phyloP scores from a whole-genome alignment of 2,888 invertebrate genomes.

The Philhelius pedissequus region DNA sequence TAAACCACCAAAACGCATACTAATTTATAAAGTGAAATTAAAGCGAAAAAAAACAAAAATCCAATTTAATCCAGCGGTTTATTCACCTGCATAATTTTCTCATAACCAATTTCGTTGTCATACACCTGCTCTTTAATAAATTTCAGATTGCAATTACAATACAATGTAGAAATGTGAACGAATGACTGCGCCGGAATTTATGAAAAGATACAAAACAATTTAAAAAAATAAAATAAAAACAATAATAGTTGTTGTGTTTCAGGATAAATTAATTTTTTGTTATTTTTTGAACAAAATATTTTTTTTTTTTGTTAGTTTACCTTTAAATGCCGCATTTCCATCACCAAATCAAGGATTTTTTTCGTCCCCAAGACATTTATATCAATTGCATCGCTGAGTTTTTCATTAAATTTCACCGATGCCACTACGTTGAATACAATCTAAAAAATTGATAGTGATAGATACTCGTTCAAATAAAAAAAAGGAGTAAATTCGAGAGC shows the following conservation, averaged over 20 bases:
- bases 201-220: neutral
- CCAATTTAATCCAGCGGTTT: conserved; percentile 23
- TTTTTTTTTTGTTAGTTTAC: conserved; percentile 69
- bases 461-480: conserved; percentile 66
- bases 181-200: conserved; percentile 76
- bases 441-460: conserved; percentile 69
- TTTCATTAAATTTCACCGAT: conserved; percentile 79
- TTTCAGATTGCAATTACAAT: conserved; percentile 79
- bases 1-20: conserved; percentile 11
- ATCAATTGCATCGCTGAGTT: conserved; percentile 78
- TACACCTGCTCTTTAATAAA: conserved; percentile 78
- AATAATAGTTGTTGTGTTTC: conserved; percentile 58
- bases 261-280: conserved; percentile 15
- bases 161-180: conserved; percentile 78
- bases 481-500: conserved; percentile 67
- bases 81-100: conserved; percentile 79
- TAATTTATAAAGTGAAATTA: conserved; percentile 2
- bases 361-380: conserved; percentile 79
- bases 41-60: neutral
- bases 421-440: conserved; percentile 79
- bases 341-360: conserved; percentile 78
- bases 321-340: conserved; percentile 78
- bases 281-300: neutral
- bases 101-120: conserved; percentile 79
- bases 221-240: conserved; percentile 51